Evolutionary conservation across 2,888 invertebrate species (phyloP).

Genomic region (Vesta saturnalis): DNA sequence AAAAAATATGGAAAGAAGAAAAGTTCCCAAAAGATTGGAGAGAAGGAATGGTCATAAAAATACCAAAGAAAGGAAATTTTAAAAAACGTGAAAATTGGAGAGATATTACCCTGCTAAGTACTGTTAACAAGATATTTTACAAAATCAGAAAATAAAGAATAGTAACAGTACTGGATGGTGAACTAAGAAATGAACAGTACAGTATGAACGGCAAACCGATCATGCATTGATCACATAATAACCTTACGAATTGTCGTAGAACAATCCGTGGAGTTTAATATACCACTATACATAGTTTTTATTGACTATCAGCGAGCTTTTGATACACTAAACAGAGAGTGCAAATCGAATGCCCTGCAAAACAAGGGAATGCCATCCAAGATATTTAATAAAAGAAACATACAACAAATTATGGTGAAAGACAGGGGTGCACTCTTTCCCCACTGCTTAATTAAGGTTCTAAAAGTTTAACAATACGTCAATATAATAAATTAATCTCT

Average conservation of each 20-base stretch:
- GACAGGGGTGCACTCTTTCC: conserved; percentile 3
- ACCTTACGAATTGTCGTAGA: conserved; percentile 2
- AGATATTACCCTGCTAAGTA: not conserved
- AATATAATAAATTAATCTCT: no score
- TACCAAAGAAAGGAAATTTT: not conserved
- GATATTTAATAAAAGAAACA: conserved; percentile 13
- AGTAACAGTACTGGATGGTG: not conserved
- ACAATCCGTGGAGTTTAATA: not conserved
- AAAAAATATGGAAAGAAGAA: no score
- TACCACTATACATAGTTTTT: not conserved
- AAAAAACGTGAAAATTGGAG: not conserved
- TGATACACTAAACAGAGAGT: not conserved
- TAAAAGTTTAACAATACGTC: no score
- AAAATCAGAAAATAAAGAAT: not conserved
- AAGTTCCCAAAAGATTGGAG: not conserved
- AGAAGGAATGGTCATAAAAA: not conserved
- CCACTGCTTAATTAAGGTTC: no score
- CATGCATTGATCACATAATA: not conserved
- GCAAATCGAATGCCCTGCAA: not conserved
- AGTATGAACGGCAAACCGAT: no score
- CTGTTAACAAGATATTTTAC: not conserved
- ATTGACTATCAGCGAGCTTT: conserved; percentile 7
- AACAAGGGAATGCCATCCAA: conserved; percentile 1
- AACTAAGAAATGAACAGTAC: not conserved
- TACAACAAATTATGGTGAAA: conserved; percentile 9